These are phyloP conservation scores for Todiramphus chloris DNA, from an alignment of 2,113 vertebrate species.

Conservation along the genomic window DNA sequence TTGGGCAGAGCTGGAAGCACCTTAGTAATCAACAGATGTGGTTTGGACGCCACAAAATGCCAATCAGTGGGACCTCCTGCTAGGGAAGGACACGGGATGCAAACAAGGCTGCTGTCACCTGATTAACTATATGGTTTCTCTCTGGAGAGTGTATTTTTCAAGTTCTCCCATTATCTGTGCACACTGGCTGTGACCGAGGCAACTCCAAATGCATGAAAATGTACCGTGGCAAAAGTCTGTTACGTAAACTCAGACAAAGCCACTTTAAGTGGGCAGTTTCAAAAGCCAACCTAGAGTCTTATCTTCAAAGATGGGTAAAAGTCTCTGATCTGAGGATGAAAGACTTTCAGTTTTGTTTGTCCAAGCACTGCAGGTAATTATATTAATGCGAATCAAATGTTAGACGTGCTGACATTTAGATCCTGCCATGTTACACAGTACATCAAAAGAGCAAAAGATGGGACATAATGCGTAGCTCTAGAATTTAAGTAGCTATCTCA, in stretches of 20 bases:
- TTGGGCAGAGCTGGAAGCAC: neutral
- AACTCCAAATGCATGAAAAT: neutral
- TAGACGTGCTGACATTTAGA: constrained; percentile 4
- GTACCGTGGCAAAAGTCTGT: neutral
- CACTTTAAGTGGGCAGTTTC: neutral
- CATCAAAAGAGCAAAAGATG: neutral
- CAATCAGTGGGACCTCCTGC: neutral
- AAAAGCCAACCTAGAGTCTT: neutral
- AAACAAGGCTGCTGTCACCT: neutral
- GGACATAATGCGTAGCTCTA: neutral
- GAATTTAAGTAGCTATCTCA: neutral
- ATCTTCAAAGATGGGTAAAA: constrained; percentile 25
- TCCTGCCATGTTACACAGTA: neutral
- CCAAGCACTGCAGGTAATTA: constrained; percentile 24
- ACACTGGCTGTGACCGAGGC: neutral
- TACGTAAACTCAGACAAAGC: neutral
- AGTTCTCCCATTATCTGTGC: neutral
- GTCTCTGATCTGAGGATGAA: constrained; percentile 39
- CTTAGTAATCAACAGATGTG: neutral
- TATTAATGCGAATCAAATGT: constrained; percentile 2
- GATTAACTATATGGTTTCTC: fast-evolving
- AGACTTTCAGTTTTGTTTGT: constrained; percentile 26
- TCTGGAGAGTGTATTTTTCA: neutral
- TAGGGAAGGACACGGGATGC: neutral
- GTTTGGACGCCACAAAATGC: neutral